Evolutionary conservation across 2,888 invertebrate species (phyloP).

Genomic region (Limenitis camilla): DNA sequence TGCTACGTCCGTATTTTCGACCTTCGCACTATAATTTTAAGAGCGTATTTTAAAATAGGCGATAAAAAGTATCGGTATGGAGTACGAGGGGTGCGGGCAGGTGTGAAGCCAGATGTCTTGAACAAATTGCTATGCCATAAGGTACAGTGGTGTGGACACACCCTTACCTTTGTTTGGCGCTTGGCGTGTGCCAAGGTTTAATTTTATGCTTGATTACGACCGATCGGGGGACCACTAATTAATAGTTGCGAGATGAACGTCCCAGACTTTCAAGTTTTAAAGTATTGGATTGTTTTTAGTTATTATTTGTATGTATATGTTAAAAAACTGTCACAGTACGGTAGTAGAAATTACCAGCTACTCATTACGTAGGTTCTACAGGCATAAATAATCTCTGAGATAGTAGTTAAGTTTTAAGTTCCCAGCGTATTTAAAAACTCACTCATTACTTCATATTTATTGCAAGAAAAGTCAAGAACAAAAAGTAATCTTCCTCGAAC

Average conservation of each 20-base stretch:
- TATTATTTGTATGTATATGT: slow-evolving; percentile 24
- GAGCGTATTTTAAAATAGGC: slow-evolving; percentile 15
- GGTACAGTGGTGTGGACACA: slow-evolving; percentile 64
- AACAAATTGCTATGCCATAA: slow-evolving; percentile 71
- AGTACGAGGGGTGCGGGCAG: slow-evolving; percentile 57
- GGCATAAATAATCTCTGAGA: slow-evolving; percentile 19
- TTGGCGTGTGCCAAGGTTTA: slow-evolving; percentile 73
- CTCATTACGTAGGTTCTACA: slow-evolving; percentile 14
- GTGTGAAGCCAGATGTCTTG: slow-evolving; percentile 73
- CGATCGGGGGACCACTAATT: slow-evolving; percentile 59
- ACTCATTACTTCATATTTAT: slow-evolving; percentile 7
- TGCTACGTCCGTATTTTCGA: slow-evolving; percentile 20
- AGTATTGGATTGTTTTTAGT: slow-evolving; percentile 29
- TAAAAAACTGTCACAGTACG: too few relatives aligned
- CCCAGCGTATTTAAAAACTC: not conserved
- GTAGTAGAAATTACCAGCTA: too few relatives aligned
- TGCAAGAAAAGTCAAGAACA: slow-evolving; percentile 19
- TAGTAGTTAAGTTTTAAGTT: slow-evolving; percentile 25
- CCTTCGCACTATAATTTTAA: slow-evolving; percentile 31
- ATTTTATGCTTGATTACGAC: slow-evolving; percentile 74
- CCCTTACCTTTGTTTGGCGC: slow-evolving; percentile 59
- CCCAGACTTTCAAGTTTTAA: slow-evolving; percentile 28
- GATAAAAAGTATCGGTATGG: slow-evolving; percentile 44
- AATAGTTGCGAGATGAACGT: slow-evolving; percentile 61
- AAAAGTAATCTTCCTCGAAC: slow-evolving; percentile 21